These are phyloP conservation scores for Drosophila mercatorum DNA, from an alignment of 2,888 invertebrate species.

Conservation along the genomic window DNA sequence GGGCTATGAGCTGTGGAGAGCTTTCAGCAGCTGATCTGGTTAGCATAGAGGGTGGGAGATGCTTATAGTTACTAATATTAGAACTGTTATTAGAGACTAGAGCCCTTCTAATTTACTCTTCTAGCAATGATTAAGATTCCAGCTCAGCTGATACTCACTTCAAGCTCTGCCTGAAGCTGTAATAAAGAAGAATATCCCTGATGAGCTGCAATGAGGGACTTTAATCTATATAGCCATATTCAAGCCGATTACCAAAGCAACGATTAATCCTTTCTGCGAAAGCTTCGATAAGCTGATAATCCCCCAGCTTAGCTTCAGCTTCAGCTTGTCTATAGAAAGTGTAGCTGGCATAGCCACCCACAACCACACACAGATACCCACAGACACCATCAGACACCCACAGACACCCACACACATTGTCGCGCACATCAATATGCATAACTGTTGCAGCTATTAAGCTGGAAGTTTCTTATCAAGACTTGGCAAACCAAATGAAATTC, in stretches of 20 bases:
- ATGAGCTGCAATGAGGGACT: neutral
- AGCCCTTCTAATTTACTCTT: no score
- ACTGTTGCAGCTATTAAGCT: conserved; percentile 71
- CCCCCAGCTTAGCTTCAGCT: neutral
- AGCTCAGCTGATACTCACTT: no score
- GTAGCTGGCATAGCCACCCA: neutral
- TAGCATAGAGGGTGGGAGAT: no score
- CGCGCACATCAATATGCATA: conserved; percentile 43
- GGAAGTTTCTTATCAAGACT: conserved; percentile 64
- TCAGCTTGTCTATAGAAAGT: conserved; percentile 18
- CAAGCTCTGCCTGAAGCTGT: no score
- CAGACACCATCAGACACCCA: neutral
- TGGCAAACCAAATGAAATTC: conserved; percentile 59
- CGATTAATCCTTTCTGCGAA: neutral
- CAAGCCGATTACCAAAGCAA: neutral
- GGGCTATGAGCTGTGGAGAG: neutral
- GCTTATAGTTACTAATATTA: no score
- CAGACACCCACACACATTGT: neutral
- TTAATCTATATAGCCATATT: neutral
- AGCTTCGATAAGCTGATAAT: neutral
- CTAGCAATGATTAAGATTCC: no score
- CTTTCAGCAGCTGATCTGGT: neutral
- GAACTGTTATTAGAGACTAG: no score
- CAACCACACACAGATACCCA: neutral
- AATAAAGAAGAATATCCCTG: no score